phyloP scores from a whole-genome alignment of 92 coral and sea anemone genomes.

The Actinostola sp. region DNA sequence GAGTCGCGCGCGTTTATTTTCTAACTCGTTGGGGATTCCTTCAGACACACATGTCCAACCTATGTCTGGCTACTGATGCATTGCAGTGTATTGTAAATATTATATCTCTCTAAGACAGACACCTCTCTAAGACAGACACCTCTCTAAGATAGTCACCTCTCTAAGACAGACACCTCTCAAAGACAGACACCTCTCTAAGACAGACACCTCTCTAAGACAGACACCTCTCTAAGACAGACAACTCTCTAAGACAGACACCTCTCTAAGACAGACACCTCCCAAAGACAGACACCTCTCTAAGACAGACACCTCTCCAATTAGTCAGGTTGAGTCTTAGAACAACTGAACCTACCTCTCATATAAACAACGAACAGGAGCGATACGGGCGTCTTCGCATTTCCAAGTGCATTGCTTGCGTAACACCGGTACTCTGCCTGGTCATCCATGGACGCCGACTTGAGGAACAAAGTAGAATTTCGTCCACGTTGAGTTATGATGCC shows the following conservation, averaged over 20 bases:
- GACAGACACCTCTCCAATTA: not conserved
- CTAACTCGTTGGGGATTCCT: not conserved
- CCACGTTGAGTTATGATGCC: not conserved
- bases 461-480: slow-evolving; percentile 8
- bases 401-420: slow-evolving; percentile 44
- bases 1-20: not conserved
- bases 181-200: too few relatives aligned
- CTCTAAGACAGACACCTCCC: too few relatives aligned
- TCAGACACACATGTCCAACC: not conserved
- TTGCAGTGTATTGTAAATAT: too few relatives aligned
- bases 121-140: too few relatives aligned
- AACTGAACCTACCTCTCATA: not conserved
- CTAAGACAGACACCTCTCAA: too few relatives aligned
- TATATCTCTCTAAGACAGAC: too few relatives aligned
- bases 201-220: too few relatives aligned
- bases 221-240: too few relatives aligned
- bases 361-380: not conserved
- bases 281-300: too few relatives aligned
- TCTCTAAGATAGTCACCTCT: too few relatives aligned
- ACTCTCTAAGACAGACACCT: too few relatives aligned
- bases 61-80: too few relatives aligned
- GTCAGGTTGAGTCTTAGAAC: not conserved
- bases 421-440: slow-evolving; percentile 53
- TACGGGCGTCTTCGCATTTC: slow-evolving; percentile 21
- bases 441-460: slow-evolving; percentile 12